Evolutionary conservation across 1,140 invertebrate genomes (phyloP), one percentile per base, ranked within the genome.

Genomic region (Mamestra configurata): DNA sequence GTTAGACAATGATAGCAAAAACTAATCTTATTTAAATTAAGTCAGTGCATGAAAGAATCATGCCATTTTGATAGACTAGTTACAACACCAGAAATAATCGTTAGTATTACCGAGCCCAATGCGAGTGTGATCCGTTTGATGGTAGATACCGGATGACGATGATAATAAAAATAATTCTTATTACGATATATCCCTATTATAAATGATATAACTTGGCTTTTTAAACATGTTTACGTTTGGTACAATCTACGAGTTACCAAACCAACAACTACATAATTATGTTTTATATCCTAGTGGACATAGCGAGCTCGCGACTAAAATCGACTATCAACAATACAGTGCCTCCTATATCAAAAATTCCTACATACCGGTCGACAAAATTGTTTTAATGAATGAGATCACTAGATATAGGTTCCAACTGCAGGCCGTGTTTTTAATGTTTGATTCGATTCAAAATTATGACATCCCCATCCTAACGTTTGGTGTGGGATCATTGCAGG

Each of bases 361-460:
- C 35, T 49, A 53, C 27, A 10, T 43, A 43, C n/a, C 11, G 20
- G 27, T 46, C 27, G 68, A 51, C 68, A 53, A 71, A 53, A 71
- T 71, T 51, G 46, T 31, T 71, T 71, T 71, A 53, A 53, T 53
- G 24, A 71, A 71, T 71, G 68, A 71, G 43, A 71, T 71, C 64
- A 68, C 20, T 15, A 27, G 3, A 31, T 5, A 71, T 35, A 71
- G 20, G n/a, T 24, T 70, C 22, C 40, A 46, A 70, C 37, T 43
- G 40, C 66, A 70, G 37, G 40, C 37, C 40, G 13, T 49, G 66
- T 70, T 15, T 70, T 20, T 70, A 70, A 46, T 46, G 22, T 68
- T 68, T 68, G 20, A 24, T 40, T 40, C 64, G 46, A 68, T 68
- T n/a, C n/a, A n/a, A n/a, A n/a, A n/a, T 46, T 68, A 27, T 68